Evolutionary conservation across 1,140 invertebrate genomes (phyloP).

Genomic region (Pectinophora gossypiella): DNA sequence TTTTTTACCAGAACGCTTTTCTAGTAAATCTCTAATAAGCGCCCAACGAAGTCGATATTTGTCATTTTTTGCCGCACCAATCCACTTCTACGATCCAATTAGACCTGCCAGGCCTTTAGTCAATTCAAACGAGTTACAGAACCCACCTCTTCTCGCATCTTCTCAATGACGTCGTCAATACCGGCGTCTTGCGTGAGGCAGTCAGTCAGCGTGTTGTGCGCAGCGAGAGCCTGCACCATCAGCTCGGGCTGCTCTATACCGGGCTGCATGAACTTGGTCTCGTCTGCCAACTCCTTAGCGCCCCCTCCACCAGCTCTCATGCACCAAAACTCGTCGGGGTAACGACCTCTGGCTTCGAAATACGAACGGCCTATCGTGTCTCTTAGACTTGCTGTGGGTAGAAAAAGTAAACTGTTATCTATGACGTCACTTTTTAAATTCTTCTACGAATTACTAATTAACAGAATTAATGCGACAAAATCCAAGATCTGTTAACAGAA

Average conservation of each 20-base stretch:
- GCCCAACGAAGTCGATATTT: too few species aligned
- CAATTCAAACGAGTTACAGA: too few species aligned
- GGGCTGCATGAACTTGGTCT: conserved; percentile 75
- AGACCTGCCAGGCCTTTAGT: too few species aligned
- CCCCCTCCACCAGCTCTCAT: conserved; percentile 79
- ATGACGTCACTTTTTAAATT: too few species aligned
- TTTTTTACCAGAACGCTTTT: too few species aligned
- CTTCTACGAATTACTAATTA: too few species aligned
- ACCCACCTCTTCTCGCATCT: conserved; percentile 26
- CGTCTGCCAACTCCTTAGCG: conserved; percentile 82
- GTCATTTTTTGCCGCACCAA: too few species aligned
- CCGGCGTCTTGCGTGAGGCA: conserved; percentile 46
- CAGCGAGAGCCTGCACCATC: conserved; percentile 66
- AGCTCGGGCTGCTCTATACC: conserved; percentile 61
- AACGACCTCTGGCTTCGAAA: conserved; percentile 81
- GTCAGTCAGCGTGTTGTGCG: conserved; percentile 61
- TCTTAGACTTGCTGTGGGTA: conserved; percentile 78
- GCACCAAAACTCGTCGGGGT: conserved; percentile 86
- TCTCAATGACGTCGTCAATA: conserved; percentile 38
- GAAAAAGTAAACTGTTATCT: not conserved
- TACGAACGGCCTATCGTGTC: conserved; percentile 85
- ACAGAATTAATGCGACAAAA: too few species aligned
- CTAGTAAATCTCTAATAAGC: too few species aligned
- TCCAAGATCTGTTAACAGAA: too few species aligned
- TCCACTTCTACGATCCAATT: too few species aligned